Base-by-base conservation (phyloP, 2,113 vertebrate species). In the Lagopus leucura region DNA sequence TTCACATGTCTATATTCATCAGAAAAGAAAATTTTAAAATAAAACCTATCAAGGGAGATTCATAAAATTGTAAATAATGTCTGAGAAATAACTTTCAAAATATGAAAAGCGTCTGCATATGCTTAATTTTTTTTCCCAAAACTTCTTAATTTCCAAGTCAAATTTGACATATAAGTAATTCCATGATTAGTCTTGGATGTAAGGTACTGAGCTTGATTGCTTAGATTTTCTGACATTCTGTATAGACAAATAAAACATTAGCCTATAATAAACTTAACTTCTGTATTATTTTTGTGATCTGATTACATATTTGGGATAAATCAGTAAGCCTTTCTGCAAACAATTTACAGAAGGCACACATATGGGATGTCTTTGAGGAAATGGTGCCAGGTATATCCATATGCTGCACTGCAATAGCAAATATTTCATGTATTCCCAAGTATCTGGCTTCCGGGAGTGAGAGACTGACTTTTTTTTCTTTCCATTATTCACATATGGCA, bases 291-390 rank as follows among this genome's bases (percentile, higher is more conserved):
- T 69, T 74, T 77, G 80, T 50, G 34, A 75, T 45, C 54, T 91
- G 81, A 87, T 88, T 86, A 64, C 72, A 77, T 85, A 82, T 73
- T 92, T 87, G 55, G 42, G 74, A 86, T 66, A 58, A 91, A 87
- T 76, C 63, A 87, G 67, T 66, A 42, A 63, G 66, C 77, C 36
- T 85, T 83, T 94, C 19, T 48, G 60, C 69, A 90, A 95, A 82
- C 85, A 91, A 55, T 34, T 86, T 72, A 24, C 78, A 93, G 77
- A 92, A 55, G 82, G 64, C 34, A 84, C 87, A 40, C 89, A 94
- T 79, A 95, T 87, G 89, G 89, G 75, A 54, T 34, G 82, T 63
- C 89, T 94, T 89, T 69, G 84, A 91, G 63, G 71, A 94, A 85
- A 63, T 17, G 45, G 71, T 93, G 92, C 94, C 86, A 94, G 58